A percentile compares a stretch with the other conserved stretches of the same genome.
These are phyloP conservation scores for Caenorhabditis sp. DNA, from an alignment of 2,888 invertebrate genomes.

Conservation along the genomic window DNA sequence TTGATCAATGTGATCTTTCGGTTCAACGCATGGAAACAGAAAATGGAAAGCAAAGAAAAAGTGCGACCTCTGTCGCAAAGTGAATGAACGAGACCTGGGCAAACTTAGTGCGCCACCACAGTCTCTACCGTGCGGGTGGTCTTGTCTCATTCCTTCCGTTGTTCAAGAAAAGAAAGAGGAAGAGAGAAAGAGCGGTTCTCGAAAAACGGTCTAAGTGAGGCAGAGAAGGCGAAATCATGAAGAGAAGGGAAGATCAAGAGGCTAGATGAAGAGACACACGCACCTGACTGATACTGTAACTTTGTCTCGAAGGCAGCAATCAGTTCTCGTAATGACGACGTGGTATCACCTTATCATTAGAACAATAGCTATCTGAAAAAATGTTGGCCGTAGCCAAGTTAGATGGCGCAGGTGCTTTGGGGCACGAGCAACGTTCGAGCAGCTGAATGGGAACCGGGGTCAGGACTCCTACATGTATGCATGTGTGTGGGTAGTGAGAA, in stretches of 20 bases:
- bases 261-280: conserved; percentile 21
- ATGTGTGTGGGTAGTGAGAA: conserved; percentile 35
- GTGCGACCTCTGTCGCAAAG: conserved; percentile 40
- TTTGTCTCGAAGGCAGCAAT: neutral
- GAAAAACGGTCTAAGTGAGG: conserved; percentile 21
- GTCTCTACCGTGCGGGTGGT: conserved; percentile 31
- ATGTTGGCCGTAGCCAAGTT: conserved; percentile 28
- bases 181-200: conserved; percentile 34
- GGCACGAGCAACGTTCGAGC: conserved; percentile 50
- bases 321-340: neutral
- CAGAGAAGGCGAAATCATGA: conserved; percentile 24
- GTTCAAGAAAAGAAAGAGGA: conserved; percentile 48
- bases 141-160: conserved; percentile 35
- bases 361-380: neutral
- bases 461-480: conserved; percentile 45
- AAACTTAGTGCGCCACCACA: conserved; percentile 54
- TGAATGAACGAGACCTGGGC: conserved; percentile 50
- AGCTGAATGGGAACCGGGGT: conserved; percentile 47
- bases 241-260: conserved; percentile 36
- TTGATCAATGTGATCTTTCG: conserved; percentile 53
- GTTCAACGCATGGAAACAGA: conserved; percentile 51
- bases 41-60: conserved; percentile 55
- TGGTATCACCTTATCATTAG: conserved; percentile 21
- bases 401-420: conserved; percentile 19
- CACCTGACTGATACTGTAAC: conserved; percentile 44